Percentiles rank a stretch among this genome's conserved stretches.
These are phyloP conservation scores for Lissocephala sabroskyi DNA, from an alignment of 2,888 invertebrate species.

Conservation along the genomic window DNA sequence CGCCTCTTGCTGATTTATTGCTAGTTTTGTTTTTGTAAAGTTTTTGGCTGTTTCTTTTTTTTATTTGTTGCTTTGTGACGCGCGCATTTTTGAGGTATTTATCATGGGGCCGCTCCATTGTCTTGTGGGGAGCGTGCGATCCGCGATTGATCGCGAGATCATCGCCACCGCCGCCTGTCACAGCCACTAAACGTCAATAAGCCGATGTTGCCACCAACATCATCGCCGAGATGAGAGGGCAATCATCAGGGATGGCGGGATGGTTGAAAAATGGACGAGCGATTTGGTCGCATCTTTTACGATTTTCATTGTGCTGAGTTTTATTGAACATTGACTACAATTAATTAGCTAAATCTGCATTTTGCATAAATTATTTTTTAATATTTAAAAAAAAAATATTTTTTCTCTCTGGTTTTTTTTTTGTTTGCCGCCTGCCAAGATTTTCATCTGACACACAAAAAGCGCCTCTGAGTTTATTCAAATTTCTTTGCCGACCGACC, in stretches of 20 bases:
- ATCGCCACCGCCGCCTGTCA: constrained; percentile 48
- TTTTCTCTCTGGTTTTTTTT: constrained; percentile 7
- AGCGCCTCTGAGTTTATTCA: constrained; percentile 24
- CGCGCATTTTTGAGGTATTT: constrained; percentile 46
- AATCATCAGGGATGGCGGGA: too few relatives aligned
- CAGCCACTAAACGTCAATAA: constrained; percentile 45
- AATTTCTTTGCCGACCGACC: neutral
- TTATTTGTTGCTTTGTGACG: constrained; percentile 14
- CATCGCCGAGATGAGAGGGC: too few relatives aligned
- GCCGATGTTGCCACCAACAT: too few relatives aligned
- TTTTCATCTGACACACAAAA: constrained; percentile 21
- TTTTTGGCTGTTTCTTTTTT: constrained; percentile 8
- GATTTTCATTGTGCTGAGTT: constrained; percentile 52
- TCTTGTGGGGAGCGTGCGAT: neutral
- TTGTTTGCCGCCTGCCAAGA: neutral
- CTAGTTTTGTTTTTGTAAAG: constrained; percentile 1
- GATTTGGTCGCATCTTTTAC: constrained; percentile 30
- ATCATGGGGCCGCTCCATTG: constrained; percentile 39
- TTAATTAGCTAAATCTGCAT: constrained; percentile 58
- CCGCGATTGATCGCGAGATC: neutral
- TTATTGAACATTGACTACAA: constrained; percentile 57
- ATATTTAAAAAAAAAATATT: constrained; percentile 32
- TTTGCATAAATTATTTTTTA: constrained; percentile 57
- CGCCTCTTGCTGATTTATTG: constrained; percentile 6
- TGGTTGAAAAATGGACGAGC: too few relatives aligned